Base-by-base conservation (phyloP, 2,113 vertebrate species). In the Hippocampus abdominalis region DNA sequence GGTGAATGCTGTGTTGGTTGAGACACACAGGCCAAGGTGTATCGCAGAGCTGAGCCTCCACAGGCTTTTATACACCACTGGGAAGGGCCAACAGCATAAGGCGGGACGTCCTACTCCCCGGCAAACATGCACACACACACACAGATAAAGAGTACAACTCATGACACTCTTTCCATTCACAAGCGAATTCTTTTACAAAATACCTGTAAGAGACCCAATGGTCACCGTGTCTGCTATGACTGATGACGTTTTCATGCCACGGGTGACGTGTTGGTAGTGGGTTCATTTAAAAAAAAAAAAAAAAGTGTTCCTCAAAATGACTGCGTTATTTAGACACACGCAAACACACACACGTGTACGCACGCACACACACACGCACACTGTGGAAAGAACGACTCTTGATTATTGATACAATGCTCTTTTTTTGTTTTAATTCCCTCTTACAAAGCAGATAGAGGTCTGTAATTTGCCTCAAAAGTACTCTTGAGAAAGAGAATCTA, bases 31-130 rank as follows among this genome's bases (percentile, higher is more conserved):
- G n/a, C 60, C 32, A 46, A 71, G 27, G 36, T 84, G 78, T 86
- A 83, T 75, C 68, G 23, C 73, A 65, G 71, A 61, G 69, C 64
- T 53, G 70, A 77, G 74, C 81, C 76, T 79, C 70, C 80, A 79
- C 76, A 63, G 70, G 72, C 72, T 81, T 86, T 91, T 92, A 92
- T 91, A 91, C 36, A 21, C 69, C 71, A 69, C 66, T 65, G 81
- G 73, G 80, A 73, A 59, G 84, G 80, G 78, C 25, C 71, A 65
- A 64, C 68, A 68, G 42, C 70, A 32, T 76, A 78, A 84, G 88
- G 76, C 76, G 88, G 86, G 88, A 86, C 82, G 78, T 82, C 77
- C 76, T 70, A 48, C 63, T 65, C 60, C 64, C 64, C 11, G 11
- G 42, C 42, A 12, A 11, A 12, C 42, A 12, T 12, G 42, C n/a